Evolutionary conservation across 2,888 invertebrate species (phyloP).

Genomic region (Xestia c-nigrum): DNA sequence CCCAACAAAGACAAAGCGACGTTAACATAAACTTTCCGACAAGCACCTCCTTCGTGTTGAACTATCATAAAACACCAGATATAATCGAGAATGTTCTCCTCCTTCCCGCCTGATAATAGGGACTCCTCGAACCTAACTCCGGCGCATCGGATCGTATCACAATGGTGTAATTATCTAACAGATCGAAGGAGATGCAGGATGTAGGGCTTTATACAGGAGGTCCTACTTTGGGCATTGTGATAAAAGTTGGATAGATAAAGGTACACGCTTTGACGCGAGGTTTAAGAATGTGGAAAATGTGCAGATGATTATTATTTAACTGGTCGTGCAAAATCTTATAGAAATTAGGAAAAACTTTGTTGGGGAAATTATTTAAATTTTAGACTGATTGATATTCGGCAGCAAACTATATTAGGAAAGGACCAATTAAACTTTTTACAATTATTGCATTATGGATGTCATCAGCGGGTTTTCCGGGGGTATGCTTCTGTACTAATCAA

Average conservation of each 20-base stretch:
- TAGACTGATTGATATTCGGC: neutral
- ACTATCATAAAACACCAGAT: constrained; percentile 49
- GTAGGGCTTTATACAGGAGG: constrained; percentile 66
- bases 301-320: neutral
- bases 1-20: neutral
- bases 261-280: neutral
- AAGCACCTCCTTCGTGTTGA: constrained; percentile 27
- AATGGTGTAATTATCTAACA: constrained; percentile 79
- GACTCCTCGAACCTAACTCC: constrained; percentile 59
- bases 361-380: neutral
- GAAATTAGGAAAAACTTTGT: neutral
- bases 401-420: neutral
- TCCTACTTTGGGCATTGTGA: constrained; percentile 29
- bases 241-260: constrained; percentile 11
- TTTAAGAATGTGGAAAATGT: constrained; percentile 7
- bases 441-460: neutral
- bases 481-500: neutral
- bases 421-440: neutral
- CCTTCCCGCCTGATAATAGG: constrained; percentile 38
- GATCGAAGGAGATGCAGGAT: constrained; percentile 70
- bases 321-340: neutral
- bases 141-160: constrained; percentile 67
- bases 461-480: neutral
- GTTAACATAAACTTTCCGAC: constrained; percentile 12
- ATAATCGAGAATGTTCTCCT: constrained; percentile 45